phyloP scores from a whole-genome alignment of 2,797 vertebrate genomes.

The Eulemur rubriventer region DNA sequence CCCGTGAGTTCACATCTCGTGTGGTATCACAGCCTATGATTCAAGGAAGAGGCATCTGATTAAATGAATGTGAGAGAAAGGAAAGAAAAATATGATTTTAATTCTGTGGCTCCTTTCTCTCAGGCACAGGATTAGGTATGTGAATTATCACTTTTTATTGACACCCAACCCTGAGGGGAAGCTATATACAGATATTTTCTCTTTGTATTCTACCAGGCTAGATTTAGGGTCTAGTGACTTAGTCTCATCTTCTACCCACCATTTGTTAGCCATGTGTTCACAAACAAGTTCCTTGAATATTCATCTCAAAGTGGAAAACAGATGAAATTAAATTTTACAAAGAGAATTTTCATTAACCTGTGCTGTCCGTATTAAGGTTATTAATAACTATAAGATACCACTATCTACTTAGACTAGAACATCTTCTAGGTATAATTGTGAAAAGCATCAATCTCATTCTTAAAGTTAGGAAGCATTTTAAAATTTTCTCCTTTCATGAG shows the following conservation, averaged over 20 bases:
- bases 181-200: neutral
- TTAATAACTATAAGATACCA: neutral
- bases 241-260: neutral
- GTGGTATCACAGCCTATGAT: neutral
- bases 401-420: neutral
- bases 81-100: neutral
- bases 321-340: neutral
- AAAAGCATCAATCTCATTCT: neutral
- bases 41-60: neutral
- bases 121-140: neutral
- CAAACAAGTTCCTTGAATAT: neutral
- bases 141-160: neutral
- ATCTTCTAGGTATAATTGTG: neutral
- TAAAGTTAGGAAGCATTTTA: neutral
- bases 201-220: neutral
- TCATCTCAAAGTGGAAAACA: neutral
- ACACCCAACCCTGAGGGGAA: neutral
- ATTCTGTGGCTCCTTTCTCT: neutral
- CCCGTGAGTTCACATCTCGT: neutral
- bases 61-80: neutral
- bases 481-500: neutral
- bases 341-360: neutral
- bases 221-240: neutral
- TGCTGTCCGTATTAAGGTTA: neutral
- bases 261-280: neutral